Conservation (phyloP, 2,888 invertebrate species). For the Mongoloraphidia duomilia region DNA sequence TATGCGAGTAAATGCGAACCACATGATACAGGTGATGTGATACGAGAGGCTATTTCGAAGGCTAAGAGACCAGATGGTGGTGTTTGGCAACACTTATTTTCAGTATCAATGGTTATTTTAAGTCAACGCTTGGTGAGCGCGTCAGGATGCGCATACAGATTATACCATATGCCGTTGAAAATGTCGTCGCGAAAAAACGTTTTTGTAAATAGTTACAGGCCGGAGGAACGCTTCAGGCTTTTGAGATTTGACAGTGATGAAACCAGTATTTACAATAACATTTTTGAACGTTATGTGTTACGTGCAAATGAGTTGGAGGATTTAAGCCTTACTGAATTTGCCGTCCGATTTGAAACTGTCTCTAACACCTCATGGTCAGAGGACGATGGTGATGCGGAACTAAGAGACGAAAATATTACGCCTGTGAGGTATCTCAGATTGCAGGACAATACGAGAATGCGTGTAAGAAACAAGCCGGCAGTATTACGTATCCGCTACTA, state of each 20-base stretch:
- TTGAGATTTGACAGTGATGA: slow-evolving; percentile 18
- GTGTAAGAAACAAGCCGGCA: slow-evolving; percentile 18
- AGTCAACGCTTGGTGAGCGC: slow-evolving; percentile 18
- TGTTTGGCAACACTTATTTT: slow-evolving; percentile 4
- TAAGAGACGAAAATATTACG: background rate
- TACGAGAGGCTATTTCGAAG: slow-evolving; percentile 8
- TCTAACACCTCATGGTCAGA: background rate
- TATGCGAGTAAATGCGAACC: slow-evolving; percentile 10
- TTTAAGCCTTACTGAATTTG: background rate
- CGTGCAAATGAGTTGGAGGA: background rate
- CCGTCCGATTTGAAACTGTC: background rate
- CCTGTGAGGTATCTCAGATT: slow-evolving; percentile 14
- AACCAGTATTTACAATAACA: slow-evolving; percentile 9
- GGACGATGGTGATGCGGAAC: background rate
- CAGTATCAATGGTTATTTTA: slow-evolving; percentile 12
- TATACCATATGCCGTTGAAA: slow-evolving; percentile 11
- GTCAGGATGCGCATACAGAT: slow-evolving; percentile 19
- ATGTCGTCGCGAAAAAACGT: slow-evolving; percentile 7
- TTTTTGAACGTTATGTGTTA: background rate
- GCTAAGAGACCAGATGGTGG: slow-evolving; percentile 4
- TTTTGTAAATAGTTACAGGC: slow-evolving; percentile 12
- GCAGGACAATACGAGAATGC: slow-evolving; percentile 16
- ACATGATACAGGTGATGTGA: slow-evolving; percentile 8
- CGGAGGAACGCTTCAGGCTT: slow-evolving; percentile 18
- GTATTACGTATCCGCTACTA: slow-evolving; percentile 14